These are phyloP conservation scores for Orthosia gothica DNA, from an alignment of 2,888 invertebrate genomes.

Conservation along the genomic window DNA sequence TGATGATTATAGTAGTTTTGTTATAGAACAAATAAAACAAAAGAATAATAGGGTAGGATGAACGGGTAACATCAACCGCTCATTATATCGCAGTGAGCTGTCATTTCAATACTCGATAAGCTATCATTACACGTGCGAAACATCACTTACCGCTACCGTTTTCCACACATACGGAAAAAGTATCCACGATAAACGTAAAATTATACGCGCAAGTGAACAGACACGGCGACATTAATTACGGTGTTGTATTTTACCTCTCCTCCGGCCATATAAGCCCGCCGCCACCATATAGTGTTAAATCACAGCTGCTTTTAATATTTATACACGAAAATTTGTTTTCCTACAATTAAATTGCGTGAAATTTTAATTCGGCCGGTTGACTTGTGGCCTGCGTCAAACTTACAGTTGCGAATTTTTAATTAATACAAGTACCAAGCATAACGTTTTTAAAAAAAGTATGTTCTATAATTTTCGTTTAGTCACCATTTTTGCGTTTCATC, in stretches of 20 bases:
- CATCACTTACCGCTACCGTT: constrained; percentile 30
- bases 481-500: constrained; percentile 44
- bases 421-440: constrained; percentile 62
- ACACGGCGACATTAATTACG: constrained; percentile 64
- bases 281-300: constrained; percentile 84
- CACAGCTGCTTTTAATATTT: constrained; percentile 81
- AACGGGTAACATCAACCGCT: constrained; percentile 5
- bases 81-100: constrained; percentile 34
- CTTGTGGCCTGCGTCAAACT: constrained; percentile 67
- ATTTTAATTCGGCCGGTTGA: constrained; percentile 77
- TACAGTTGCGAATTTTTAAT: constrained; percentile 72
- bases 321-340: constrained; percentile 76
- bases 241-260: constrained; percentile 74
- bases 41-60: constrained; percentile 3
- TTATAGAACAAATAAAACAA: constrained; percentile 2
- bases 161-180: constrained; percentile 49
- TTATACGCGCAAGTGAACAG: constrained; percentile 55
- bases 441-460: constrained; percentile 41
- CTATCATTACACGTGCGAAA: constrained; percentile 45
- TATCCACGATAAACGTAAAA: constrained; percentile 35
- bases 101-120: constrained; percentile 32
- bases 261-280: constrained; percentile 77
- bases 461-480: constrained; percentile 56
- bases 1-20: not conserved
- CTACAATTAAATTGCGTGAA: constrained; percentile 76